Conservation (phyloP, 2,113 vertebrate species). For the Hiodon alosoides region DNA sequence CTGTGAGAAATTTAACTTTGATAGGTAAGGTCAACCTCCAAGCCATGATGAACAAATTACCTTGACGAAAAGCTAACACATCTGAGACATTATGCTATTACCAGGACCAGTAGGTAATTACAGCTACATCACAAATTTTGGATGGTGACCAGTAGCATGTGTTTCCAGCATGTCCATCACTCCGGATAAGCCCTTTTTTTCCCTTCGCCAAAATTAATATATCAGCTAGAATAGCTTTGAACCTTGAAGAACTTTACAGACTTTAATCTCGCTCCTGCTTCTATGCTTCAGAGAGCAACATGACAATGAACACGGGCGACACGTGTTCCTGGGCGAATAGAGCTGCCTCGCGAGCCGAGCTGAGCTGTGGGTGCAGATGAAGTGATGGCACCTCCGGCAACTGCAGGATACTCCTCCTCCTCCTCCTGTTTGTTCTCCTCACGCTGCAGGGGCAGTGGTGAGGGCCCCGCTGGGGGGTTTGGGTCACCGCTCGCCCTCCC, state of each 20-base stretch:
- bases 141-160: neutral
- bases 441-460: too few relatives aligned
- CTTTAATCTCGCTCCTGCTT: slow-evolving; percentile 34
- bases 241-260: slow-evolving; percentile 43
- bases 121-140: neutral
- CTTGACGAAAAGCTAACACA: slow-evolving; percentile 50
- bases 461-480: too few relatives aligned
- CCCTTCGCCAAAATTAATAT: neutral
- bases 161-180: neutral
- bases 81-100: slow-evolving; percentile 33
- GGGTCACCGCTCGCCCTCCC: neutral
- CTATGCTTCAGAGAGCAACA: slow-evolving; percentile 37
- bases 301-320: slow-evolving; percentile 38
- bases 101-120: slow-evolving; percentile 46
- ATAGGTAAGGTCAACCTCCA: slow-evolving; percentile 59
- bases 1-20: slow-evolving; percentile 55
- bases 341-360: neutral
- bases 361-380: neutral
- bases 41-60: slow-evolving; percentile 48
- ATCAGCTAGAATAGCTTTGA: slow-evolving; percentile 21
- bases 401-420: neutral
- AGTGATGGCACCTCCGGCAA: neutral
- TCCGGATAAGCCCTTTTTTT: neutral
- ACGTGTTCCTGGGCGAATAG: slow-evolving; percentile 15
- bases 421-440: neutral